Base-by-base conservation (phyloP, 1,140 invertebrate species). In the Lordiphosa collinella region DNA sequence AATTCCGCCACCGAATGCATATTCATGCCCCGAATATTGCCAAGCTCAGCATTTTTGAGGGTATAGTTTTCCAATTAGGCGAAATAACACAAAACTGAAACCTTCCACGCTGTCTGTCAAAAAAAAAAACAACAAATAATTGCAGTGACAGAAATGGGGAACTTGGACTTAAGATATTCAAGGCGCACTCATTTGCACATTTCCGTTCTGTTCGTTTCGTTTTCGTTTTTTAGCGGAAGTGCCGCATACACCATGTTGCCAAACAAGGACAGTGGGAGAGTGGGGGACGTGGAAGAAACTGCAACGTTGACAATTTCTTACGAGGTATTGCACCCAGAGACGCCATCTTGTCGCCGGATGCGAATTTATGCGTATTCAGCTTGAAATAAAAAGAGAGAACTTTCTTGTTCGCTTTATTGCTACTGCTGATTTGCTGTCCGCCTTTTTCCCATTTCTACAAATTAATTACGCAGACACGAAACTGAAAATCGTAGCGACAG, bases 301-400 rank as follows among this genome's bases (percentile, higher is more conserved):
- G 65, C 65, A 68, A 16, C 65, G 65, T 68, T 58, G 53, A 59
- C 65, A 58, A 59, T 64, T 68, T 64, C 29, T 44, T 10, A 29
- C 48, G 64, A 57, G 59, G 52, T 63, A 67, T 11, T 8, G 12
- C 43, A 31, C 13, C n/a, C 29, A 37, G 43, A 13, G 14, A 40
- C 34, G 55, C 59, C 68, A 72, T 58, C 64, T 68, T 72, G 68
- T 68, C 68, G 68, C 68, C 68, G 68, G 68, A 71, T 71, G 68
- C 63, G 64, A 71, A 71, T 71, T 71, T 71, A 71, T 71, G 68
- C 68, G 64, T 71, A 71, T 67, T 71, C 68, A 71, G 68, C 64
- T 63, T 32, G 32, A 61, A 57, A 43, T 49, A 49, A 13, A 34
- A 46, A 16, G 22, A 44, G 13, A 29, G 11, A 31, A 44, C 29